A percentile compares a stretch with the other conserved stretches of the same genome.
phyloP scores from a whole-genome alignment of 2,888 invertebrate genomes.

The Luperina nickerlii region DNA sequence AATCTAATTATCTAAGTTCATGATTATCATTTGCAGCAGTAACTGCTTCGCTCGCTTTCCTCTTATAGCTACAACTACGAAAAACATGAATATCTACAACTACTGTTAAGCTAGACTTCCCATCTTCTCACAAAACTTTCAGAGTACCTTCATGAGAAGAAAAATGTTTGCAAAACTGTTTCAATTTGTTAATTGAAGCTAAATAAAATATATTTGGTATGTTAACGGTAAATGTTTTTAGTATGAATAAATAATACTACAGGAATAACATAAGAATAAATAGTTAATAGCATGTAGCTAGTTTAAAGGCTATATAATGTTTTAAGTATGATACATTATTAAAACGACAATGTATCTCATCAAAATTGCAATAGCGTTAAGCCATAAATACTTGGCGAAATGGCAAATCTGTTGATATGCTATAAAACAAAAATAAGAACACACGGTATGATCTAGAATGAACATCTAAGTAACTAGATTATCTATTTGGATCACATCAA shows the following conservation, averaged over 20 bases:
- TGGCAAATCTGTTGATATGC: conserved; percentile 78
- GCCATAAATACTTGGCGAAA: conserved; percentile 73
- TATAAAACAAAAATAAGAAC: conserved; percentile 50
- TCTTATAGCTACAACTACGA: conserved; percentile 87
- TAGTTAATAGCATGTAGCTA: conserved; percentile 79
- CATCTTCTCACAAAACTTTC: conserved; percentile 89
- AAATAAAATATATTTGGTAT: conserved; percentile 79
- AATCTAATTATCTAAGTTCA: conserved; percentile 77
- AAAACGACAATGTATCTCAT: conserved; percentile 49
- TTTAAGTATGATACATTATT: conserved; percentile 53
- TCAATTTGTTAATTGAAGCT: conserved; percentile 81
- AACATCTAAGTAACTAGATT: conserved; percentile 57
- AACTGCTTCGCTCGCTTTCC: conserved; percentile 79
- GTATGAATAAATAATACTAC: conserved; percentile 82
- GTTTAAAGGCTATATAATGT: conserved; percentile 72
- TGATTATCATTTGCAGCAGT: conserved; percentile 77
- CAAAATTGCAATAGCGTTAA: conserved; percentile 78
- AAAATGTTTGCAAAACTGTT: conserved; percentile 91
- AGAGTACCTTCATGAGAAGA: conserved; percentile 89
- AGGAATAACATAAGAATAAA: conserved; percentile 80
- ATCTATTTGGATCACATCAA: conserved; percentile 42
- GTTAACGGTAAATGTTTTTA: conserved; percentile 74
- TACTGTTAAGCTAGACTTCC: conserved; percentile 87
- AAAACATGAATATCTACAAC: conserved; percentile 84
- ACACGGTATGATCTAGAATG: conserved; percentile 57